Conservation (phyloP, 2,888 invertebrate species). For the Calliphora vomitoria region DNA sequence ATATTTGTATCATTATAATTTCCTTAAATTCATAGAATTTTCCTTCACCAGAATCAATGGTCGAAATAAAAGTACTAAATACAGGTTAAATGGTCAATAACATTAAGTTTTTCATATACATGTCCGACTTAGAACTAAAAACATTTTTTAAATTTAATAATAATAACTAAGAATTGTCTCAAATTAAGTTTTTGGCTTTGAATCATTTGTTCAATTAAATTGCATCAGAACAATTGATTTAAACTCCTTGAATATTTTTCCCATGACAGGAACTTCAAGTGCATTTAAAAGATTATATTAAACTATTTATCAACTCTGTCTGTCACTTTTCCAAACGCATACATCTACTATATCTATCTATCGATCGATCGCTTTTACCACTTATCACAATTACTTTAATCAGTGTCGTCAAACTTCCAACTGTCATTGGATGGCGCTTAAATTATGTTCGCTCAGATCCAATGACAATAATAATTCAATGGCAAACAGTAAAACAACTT, state of each 20-base stretch:
- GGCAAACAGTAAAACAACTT: slow-evolving; percentile 43
- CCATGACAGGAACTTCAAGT: slow-evolving; percentile 25
- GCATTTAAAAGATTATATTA: slow-evolving; percentile 22
- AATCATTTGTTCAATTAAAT: background rate
- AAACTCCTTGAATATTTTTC: slow-evolving; percentile 16
- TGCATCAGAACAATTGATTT: background rate
- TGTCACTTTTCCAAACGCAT: slow-evolving; percentile 33
- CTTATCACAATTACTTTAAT: slow-evolving; percentile 61
- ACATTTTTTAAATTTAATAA: no score
- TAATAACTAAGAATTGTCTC: no score
- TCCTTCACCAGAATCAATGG: no score
- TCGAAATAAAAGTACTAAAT: no score
- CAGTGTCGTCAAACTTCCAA: slow-evolving; percentile 53
- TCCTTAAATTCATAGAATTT: no score
- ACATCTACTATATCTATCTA: background rate
- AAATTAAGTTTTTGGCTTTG: no score
- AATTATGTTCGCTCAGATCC: slow-evolving; percentile 53
- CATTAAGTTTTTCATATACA: no score
- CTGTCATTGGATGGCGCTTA: slow-evolving; percentile 67
- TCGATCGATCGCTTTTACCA: slow-evolving; percentile 22
- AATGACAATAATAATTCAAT: slow-evolving; percentile 54
- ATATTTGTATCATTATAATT: no score
- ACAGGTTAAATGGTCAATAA: no score
- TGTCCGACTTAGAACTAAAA: no score
- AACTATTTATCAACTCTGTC: slow-evolving; percentile 36